These are phyloP conservation scores for Phymatocera aterrima DNA, from an alignment of 2,888 invertebrate species.

Conservation along the genomic window DNA sequence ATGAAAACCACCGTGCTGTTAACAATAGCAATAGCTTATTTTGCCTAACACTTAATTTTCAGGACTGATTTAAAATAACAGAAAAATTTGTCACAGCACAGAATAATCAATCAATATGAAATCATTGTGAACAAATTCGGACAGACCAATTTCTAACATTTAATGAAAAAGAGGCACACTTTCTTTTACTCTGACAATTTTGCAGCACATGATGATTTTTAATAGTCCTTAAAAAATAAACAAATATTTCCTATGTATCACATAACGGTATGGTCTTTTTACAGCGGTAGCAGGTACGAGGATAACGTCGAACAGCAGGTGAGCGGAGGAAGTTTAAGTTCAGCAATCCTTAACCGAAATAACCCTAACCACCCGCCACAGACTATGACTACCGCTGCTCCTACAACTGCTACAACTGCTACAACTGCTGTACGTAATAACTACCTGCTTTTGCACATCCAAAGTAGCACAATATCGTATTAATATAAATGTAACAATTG, in stretches of 20 bases:
- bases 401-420: conserved; percentile 55
- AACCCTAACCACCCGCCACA: conserved; percentile 60
- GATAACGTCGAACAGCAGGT: conserved; percentile 78
- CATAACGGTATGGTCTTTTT: conserved; percentile 49
- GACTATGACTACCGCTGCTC: conserved; percentile 51
- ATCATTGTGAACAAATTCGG: too few species aligned
- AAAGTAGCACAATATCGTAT: not conserved
- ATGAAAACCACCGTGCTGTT: not conserved
- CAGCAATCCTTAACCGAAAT: conserved; percentile 66
- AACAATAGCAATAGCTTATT: not conserved
- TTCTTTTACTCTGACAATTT: conserved; percentile 38
- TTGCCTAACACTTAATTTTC: not conserved
- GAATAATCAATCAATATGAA: not conserved
- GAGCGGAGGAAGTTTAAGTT: conserved; percentile 70
- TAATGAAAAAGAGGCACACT: not conserved
- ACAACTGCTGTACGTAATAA: conserved; percentile 61
- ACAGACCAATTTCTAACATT: too few species aligned
- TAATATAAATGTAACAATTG: not conserved
- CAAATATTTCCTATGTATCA: not conserved
- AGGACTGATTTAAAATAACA: not conserved
- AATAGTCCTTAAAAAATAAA: not conserved
- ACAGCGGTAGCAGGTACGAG: conserved; percentile 80
- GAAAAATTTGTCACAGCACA: not conserved
- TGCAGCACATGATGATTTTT: not conserved
- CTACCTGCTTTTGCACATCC: not conserved